A percentile compares a stretch with the other conserved stretches of the same genome.
Evolutionary conservation across 1,140 invertebrate genomes (phyloP).

Genomic region (Tribolium castaneum): DNA sequence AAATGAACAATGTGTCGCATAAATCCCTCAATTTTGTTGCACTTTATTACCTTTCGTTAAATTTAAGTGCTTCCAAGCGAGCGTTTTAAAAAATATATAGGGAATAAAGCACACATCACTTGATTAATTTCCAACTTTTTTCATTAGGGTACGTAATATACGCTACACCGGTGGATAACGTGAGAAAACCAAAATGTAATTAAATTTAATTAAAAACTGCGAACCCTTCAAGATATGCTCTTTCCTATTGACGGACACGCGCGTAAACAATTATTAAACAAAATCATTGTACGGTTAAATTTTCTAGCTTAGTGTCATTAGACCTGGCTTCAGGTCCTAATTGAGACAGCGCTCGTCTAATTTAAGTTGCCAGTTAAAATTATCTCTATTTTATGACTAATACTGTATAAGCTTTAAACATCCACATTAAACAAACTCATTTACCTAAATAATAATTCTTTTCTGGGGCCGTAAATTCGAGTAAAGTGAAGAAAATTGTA

Average conservation of each 20-base stretch:
- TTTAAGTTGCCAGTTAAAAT: neutral
- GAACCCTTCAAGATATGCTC: too few relatives aligned
- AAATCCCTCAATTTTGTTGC: neutral
- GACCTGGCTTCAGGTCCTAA: neutral
- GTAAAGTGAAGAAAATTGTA: too few relatives aligned
- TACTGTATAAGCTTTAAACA: neutral
- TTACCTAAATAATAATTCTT: neutral
- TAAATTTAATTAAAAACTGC: neutral
- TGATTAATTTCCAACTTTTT: slow-evolving; percentile 24
- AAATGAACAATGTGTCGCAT: neutral
- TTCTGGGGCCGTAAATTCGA: neutral
- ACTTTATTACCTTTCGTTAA: neutral
- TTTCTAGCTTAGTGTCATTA: neutral
- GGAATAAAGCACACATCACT: neutral
- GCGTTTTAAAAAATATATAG: neutral
- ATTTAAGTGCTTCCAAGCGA: neutral
- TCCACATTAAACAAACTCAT: neutral
- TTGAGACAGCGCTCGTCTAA: too few relatives aligned
- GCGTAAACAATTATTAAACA: too few relatives aligned
- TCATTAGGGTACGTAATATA: slow-evolving; percentile 12
- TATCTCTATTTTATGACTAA: neutral
- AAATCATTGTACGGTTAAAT: too few relatives aligned
- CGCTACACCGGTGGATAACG: too few relatives aligned
- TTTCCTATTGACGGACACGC: too few relatives aligned
- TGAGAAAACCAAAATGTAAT: neutral